Evolutionary conservation across 2,113 vertebrate genomes (phyloP).

Genomic region (Gallinago paraguaiae): DNA sequence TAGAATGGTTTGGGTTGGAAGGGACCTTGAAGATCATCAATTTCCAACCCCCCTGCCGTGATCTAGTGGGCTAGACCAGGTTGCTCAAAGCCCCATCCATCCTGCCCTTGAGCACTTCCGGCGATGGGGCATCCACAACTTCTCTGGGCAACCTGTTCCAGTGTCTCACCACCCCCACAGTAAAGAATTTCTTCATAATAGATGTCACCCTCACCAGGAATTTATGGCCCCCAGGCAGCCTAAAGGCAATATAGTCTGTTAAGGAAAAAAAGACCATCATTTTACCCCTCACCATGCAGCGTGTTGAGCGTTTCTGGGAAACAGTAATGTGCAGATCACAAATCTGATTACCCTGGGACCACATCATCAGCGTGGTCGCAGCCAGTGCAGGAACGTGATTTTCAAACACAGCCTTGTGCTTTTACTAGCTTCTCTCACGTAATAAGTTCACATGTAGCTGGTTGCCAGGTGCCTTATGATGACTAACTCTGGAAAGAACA

Average conservation of each 20-base stretch:
- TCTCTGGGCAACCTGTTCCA: neutral
- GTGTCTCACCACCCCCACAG: neutral
- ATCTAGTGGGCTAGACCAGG: neutral
- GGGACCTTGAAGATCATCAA: neutral
- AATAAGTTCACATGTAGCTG: neutral
- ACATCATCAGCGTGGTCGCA: rapidly evolving
- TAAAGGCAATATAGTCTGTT: neutral
- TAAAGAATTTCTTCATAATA: neutral
- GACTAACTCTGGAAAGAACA: neutral
- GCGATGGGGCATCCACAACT: neutral
- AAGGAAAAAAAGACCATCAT: neutral
- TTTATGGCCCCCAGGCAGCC: neutral
- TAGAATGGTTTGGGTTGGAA: neutral
- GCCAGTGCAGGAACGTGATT: neutral
- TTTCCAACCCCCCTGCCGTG: neutral
- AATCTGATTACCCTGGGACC: neutral
- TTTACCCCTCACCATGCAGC: neutral
- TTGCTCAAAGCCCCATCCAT: neutral
- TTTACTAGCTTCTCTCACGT: rapidly evolving
- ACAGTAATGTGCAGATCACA: neutral
- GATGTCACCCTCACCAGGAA: neutral
- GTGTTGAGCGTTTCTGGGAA: neutral
- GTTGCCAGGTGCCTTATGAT: neutral
- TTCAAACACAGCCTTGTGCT: neutral
- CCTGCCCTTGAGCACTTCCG: neutral